Evolutionary conservation across 2,888 invertebrate species (phyloP).

Genomic region (Leuctra nigra): DNA sequence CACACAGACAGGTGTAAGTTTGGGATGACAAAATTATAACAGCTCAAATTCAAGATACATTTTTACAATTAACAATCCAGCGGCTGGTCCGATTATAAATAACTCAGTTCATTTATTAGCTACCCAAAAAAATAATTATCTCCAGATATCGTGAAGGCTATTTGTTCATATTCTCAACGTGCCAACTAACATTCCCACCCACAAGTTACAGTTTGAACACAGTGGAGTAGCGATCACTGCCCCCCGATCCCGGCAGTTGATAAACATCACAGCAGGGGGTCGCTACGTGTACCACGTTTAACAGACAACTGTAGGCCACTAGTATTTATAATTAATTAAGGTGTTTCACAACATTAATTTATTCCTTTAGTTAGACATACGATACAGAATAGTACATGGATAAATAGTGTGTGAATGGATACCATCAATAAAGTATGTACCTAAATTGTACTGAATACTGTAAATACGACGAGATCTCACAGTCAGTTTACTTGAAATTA

Average conservation of each 20-base stretch:
- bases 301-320: neutral
- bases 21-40: conserved; percentile 9
- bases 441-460: neutral
- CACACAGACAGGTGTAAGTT: conserved; percentile 6
- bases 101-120: conserved; percentile 13
- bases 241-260: neutral
- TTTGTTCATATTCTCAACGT: neutral
- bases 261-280: neutral
- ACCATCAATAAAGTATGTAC: neutral
- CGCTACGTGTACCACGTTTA: neutral
- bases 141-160: conserved; percentile 1
- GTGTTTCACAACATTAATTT: conserved; percentile 17
- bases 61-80: conserved; percentile 17
- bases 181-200: neutral
- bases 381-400: conserved; percentile 11
- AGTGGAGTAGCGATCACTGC: neutral
- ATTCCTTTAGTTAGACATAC: conserved; percentile 10
- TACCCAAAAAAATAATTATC: conserved; percentile 13
- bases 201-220: conserved; percentile 1
- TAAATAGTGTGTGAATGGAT: conserved; percentile 7
- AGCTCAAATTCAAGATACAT: neutral
- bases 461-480: neutral
- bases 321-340: neutral
- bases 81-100: conserved; percentile 16
- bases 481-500: conserved; percentile 1